Conservation (phyloP, 2,113 vertebrate species). For the Polypterus bichir region DNA sequence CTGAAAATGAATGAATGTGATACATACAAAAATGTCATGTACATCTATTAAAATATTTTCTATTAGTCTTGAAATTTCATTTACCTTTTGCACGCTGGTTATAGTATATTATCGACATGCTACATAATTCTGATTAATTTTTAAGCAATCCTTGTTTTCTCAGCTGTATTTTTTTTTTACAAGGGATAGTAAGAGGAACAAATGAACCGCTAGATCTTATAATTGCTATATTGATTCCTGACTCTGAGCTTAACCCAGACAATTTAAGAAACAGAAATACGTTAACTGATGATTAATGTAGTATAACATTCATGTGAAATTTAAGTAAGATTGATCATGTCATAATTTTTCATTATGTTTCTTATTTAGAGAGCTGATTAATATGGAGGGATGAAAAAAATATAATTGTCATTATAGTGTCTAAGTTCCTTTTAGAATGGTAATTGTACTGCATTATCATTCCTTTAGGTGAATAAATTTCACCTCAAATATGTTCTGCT, state of each 20-base stretch:
- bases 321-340: constrained; percentile 1
- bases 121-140: background rate
- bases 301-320: background rate
- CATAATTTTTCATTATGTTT: background rate
- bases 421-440: too few relatives aligned
- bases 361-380: too few relatives aligned
- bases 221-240: constrained; percentile 4
- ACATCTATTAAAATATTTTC: too few relatives aligned
- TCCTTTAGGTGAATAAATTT: too few relatives aligned
- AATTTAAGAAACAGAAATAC: background rate
- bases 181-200: constrained; percentile 2
- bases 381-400: too few relatives aligned
- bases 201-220: constrained; percentile 4
- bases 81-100: background rate
- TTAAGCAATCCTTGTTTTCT: constrained; percentile 1
- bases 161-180: constrained; percentile 2
- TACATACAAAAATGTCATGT: too few relatives aligned
- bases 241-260: background rate
- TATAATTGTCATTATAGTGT: too few relatives aligned
- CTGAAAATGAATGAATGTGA: too few relatives aligned
- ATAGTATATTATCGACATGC: background rate
- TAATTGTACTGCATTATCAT: too few relatives aligned
- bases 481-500: too few relatives aligned
- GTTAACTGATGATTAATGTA: constrained; percentile 2
- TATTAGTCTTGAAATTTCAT: too few relatives aligned